Conservation (phyloP, 2,797 vertebrate species). For the Neostethus bicornis region DNA sequence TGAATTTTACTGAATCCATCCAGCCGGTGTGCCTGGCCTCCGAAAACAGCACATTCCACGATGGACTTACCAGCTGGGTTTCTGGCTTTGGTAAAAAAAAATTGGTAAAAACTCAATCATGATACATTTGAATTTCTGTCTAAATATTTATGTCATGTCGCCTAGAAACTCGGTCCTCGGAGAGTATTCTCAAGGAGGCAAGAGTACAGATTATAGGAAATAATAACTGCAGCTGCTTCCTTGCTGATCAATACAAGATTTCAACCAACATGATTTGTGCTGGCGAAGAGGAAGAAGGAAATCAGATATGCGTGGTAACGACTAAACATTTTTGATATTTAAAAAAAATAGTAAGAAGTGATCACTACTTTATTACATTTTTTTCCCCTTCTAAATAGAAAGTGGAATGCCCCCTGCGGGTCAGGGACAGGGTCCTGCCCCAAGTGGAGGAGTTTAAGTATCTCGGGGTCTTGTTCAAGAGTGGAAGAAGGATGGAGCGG, state of each 20-base stretch:
- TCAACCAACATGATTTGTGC: conserved; percentile 66
- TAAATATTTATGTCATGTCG: no score
- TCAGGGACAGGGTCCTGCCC: no score
- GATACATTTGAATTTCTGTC: no score
- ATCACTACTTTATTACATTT: no score
- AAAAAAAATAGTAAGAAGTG: no score
- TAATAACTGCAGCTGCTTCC: conserved; percentile 43
- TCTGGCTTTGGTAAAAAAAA: conserved; percentile 57
- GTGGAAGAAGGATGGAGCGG: no score
- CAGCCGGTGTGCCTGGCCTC: conserved; percentile 54
- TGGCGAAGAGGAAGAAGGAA: conserved; percentile 28
- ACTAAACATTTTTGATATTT: not conserved
- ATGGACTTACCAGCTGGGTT: conserved; percentile 38
- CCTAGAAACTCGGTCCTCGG: no score
- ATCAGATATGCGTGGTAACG: conserved; percentile 48
- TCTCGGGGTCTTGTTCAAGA: no score
- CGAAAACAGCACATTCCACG: conserved; percentile 24
- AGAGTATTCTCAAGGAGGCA: conserved; percentile 61
- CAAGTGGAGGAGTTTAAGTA: no score
- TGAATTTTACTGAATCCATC: conserved; percentile 52
- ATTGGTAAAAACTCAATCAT: no score
- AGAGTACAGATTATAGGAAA: conserved; percentile 56
- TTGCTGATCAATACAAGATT: not conserved
- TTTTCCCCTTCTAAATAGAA: no score
- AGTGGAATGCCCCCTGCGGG: no score